Evolutionary conservation across 2,888 invertebrate species (phyloP).

Genomic region (Lucinisca nassula): DNA sequence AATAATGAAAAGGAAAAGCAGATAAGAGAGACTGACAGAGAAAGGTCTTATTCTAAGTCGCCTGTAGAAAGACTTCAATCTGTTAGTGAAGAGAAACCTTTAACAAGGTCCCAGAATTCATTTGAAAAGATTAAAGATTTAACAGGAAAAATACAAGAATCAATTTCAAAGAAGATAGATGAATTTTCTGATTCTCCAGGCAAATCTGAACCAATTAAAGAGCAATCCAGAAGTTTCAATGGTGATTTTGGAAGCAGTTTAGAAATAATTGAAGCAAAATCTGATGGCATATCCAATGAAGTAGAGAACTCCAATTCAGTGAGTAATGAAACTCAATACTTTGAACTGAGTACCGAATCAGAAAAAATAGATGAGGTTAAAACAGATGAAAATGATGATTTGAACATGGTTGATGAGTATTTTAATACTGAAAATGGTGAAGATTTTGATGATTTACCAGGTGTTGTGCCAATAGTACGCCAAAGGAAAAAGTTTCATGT

Average conservation of each 20-base stretch:
- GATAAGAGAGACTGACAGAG: slow-evolving; percentile 18
- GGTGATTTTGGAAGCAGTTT: background rate
- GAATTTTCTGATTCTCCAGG: slow-evolving; percentile 63
- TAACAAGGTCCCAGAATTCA: slow-evolving; percentile 64
- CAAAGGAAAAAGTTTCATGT: slow-evolving; percentile 51
- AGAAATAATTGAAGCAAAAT: background rate
- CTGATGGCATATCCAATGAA: background rate
- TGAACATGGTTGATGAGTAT: slow-evolving; percentile 61
- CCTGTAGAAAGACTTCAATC: slow-evolving; percentile 16
- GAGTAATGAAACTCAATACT: slow-evolving; percentile 57
- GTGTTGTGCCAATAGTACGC: slow-evolving; percentile 44
- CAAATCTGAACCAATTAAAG: slow-evolving; percentile 68
- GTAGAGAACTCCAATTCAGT: slow-evolving; percentile 20
- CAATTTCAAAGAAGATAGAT: slow-evolving; percentile 78
- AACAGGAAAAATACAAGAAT: slow-evolving; percentile 71
- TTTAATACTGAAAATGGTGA: slow-evolving; percentile 53
- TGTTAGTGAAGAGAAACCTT: slow-evolving; percentile 31
- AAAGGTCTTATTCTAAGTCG: slow-evolving; percentile 43
- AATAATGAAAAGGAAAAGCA: slow-evolving; percentile 56
- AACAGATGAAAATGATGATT: slow-evolving; percentile 23
- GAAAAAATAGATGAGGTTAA: slow-evolving; percentile 21
- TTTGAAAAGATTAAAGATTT: slow-evolving; percentile 73
- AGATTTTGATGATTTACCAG: slow-evolving; percentile 70
- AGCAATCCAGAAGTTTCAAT: slow-evolving; percentile 21
- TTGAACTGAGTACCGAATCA: slow-evolving; percentile 40